phyloP scores from a whole-genome alignment of 2,888 invertebrate genomes.

The Disparrhopalites patrizii region DNA sequence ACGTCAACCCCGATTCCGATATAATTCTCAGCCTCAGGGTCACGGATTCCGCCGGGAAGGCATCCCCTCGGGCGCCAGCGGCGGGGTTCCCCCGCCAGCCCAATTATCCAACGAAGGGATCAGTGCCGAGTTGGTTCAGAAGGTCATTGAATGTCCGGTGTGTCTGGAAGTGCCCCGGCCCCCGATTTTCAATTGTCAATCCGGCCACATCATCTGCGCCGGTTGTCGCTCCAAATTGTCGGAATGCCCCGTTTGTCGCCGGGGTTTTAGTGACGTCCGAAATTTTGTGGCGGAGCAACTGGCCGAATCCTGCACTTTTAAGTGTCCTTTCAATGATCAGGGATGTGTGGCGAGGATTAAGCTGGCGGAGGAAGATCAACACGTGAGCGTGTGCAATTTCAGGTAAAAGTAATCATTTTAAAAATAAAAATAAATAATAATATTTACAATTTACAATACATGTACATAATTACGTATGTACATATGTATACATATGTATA shows the following conservation, averaged over 20 bases:
- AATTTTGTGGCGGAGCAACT: conserved; percentile 13
- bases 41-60: too few species aligned
- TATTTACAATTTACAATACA: too few species aligned
- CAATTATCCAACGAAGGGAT: background rate
- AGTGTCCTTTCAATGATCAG: conserved; percentile 3
- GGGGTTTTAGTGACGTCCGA: conserved; percentile 3
- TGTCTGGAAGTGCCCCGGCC: conserved; percentile 18
- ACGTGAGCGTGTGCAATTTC: background rate
- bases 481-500: background rate
- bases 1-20: too few species aligned
- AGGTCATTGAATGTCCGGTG: conserved; percentile 26
- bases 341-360: background rate
- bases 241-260: conserved; percentile 23
- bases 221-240: conserved; percentile 7
- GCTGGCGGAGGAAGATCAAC: background rate
- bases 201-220: conserved; percentile 27
- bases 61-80: too few species aligned
- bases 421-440: background rate
- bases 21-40: too few species aligned
- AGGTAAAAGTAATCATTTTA: background rate
- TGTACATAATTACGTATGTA: background rate
- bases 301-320: background rate
- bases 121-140: background rate
- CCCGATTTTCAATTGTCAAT: conserved; percentile 26
- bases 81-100: background rate